Evolutionary conservation across 2,888 invertebrate genomes (phyloP).

Genomic region (Pollenia amentaria): DNA sequence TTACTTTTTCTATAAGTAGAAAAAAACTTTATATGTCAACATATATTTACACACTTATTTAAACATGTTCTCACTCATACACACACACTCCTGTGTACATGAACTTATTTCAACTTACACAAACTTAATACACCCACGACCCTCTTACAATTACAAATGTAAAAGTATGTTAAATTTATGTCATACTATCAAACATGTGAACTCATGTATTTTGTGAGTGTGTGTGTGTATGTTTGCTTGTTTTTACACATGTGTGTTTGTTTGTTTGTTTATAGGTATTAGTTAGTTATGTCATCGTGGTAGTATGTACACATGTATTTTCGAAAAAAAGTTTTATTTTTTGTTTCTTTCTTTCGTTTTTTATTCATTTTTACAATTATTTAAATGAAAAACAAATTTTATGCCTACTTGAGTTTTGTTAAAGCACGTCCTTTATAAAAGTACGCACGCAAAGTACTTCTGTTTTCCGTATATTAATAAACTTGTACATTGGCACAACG

Average conservation of each 20-base stretch:
- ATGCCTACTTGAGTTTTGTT: constrained; percentile 70
- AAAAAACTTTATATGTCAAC: constrained; percentile 50
- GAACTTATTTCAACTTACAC: background rate
- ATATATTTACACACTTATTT: constrained; percentile 49
- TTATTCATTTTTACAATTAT: constrained; percentile 63
- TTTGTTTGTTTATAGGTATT: background rate
- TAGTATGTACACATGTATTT: background rate
- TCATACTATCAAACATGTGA: background rate
- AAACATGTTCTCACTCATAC: background rate
- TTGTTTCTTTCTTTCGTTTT: constrained; percentile 8
- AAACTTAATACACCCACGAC: constrained; percentile 35
- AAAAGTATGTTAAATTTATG: constrained; percentile 27
- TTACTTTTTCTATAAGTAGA: constrained; percentile 4
- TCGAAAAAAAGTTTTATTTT: constrained; percentile 8
- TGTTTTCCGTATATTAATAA: constrained; percentile 38
- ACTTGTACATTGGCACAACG: background rate
- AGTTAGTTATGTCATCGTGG: constrained; percentile 40
- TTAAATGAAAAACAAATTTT: constrained; percentile 72
- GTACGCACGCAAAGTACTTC: constrained; percentile 13
- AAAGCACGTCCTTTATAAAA: constrained; percentile 57
- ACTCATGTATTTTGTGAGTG: background rate
- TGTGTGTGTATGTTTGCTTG: background rate
- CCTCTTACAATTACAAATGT: constrained; percentile 43
- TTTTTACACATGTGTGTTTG: background rate
- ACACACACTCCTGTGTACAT: background rate